A percentile compares a stretch with the other conserved stretches of the same genome.
Conservation (phyloP, 2,888 invertebrate species). For the Nomada goodeniana region DNA sequence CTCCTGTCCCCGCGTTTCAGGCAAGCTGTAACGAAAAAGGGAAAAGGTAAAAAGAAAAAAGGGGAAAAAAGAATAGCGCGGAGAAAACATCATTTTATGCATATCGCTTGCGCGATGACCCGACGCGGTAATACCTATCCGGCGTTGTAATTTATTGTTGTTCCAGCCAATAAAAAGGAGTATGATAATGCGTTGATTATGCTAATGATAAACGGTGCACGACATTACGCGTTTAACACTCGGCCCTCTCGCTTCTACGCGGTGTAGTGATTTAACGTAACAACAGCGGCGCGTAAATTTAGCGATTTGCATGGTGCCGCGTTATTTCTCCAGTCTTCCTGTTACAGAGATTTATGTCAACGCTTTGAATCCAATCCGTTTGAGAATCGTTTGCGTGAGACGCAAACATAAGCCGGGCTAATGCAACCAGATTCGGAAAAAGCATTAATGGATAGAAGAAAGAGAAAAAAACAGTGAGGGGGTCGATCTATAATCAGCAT, state of each 20-base stretch:
- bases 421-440: neutral
- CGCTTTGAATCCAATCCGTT: conserved; percentile 44
- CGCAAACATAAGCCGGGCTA: conserved; percentile 19
- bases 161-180: conserved; percentile 20
- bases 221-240: conserved; percentile 43
- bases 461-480: neutral
- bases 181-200: conserved; percentile 51
- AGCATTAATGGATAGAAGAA: conserved; percentile 45
- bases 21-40: neutral
- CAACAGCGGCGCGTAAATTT: conserved; percentile 49
- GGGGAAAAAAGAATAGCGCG: neutral
- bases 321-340: conserved; percentile 44
- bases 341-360: conserved; percentile 29
- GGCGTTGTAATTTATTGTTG: conserved; percentile 18
- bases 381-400: conserved; percentile 28
- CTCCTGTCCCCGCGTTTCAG: neutral
- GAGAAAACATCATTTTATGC: neutral
- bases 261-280: conserved; percentile 47
- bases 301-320: conserved; percentile 54
- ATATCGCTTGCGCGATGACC: conserved; percentile 17
- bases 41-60: neutral
- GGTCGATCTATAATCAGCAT: conserved; percentile 33
- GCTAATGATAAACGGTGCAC: conserved; percentile 55
- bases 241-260: conserved; percentile 1
- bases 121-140: neutral